Conservation (phyloP, 2,888 invertebrate species). For the Criorhina ranunculi region DNA sequence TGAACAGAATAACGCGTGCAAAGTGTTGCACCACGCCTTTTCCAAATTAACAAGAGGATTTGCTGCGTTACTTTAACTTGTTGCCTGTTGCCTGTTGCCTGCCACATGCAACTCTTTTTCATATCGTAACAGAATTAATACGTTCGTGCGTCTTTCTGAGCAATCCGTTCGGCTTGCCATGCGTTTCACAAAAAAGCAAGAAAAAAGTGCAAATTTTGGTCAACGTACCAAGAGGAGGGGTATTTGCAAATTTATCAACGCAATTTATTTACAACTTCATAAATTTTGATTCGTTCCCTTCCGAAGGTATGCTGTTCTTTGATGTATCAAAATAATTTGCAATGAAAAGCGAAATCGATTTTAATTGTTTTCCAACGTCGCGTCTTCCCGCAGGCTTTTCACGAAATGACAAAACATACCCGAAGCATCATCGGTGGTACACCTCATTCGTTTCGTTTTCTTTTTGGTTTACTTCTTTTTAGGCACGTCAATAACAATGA, state of each 20-base stretch:
- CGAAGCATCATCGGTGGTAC: neutral
- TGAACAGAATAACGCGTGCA: constrained; percentile 64
- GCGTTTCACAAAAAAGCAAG: constrained; percentile 2
- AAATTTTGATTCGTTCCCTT: constrained; percentile 23
- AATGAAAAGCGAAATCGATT: constrained; percentile 54
- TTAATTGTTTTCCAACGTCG: constrained; percentile 43
- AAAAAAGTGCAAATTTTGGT: neutral
- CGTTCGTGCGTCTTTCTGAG: constrained; percentile 27
- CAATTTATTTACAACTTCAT: constrained; percentile 39
- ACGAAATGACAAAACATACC: constrained; percentile 29
- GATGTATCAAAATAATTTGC: constrained; percentile 4
- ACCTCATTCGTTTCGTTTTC: constrained; percentile 3
- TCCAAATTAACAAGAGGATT: constrained; percentile 50
- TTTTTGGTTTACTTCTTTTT: constrained; percentile 9
- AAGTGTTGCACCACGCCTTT: constrained; percentile 71
- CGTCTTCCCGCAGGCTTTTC: neutral
- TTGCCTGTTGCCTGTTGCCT: constrained; percentile 40
- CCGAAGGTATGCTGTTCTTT: neutral
- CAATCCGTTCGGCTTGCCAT: constrained; percentile 7
- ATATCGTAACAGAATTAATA: constrained; percentile 60
- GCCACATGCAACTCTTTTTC: constrained; percentile 58
- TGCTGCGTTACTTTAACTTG: constrained; percentile 14
- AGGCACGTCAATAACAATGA: constrained; percentile 23
- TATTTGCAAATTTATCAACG: neutral
- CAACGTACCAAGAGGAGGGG: neutral